Conservation (phyloP, 2,888 invertebrate species). For the Phania funesta region DNA sequence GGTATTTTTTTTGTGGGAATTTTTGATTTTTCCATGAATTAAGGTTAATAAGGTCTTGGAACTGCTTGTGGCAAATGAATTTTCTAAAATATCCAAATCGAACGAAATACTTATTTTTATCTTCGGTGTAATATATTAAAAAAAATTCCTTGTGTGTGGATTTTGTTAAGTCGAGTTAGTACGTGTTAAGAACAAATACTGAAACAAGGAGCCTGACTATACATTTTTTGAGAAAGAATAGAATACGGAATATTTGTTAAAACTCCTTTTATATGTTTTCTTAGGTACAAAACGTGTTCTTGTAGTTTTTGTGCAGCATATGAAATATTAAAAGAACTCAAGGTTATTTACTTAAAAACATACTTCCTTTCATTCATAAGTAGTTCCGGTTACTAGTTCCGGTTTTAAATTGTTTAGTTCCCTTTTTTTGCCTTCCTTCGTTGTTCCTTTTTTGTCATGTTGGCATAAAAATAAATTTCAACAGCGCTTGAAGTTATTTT, state of each 20-base stretch:
- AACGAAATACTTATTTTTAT: too few species aligned
- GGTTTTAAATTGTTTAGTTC: constrained; percentile 39
- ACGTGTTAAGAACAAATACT: constrained; percentile 51
- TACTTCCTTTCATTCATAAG: constrained; percentile 57
- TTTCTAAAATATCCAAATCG: too few species aligned
- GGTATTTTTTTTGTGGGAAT: too few species aligned
- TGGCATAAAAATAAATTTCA: constrained; percentile 34
- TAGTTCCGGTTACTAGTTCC: constrained; percentile 62
- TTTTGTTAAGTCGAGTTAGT: constrained; percentile 29
- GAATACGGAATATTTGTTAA: background rate
- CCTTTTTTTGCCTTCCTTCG: background rate
- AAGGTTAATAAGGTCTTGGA: too few species aligned
- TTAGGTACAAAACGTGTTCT: background rate
- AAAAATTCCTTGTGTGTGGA: background rate
- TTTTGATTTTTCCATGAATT: too few species aligned
- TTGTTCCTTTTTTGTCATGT: background rate
- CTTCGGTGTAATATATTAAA: too few species aligned
- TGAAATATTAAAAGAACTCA: constrained; percentile 31
- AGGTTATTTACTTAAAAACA: constrained; percentile 34
- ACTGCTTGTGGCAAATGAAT: too few species aligned
- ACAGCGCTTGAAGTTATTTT: constrained; percentile 55
- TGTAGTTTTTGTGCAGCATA: background rate
- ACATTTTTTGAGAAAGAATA: background rate
- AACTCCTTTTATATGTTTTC: constrained; percentile 28
- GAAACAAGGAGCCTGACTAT: background rate